Evolutionary conservation across 2,797 vertebrate species (phyloP), one percentile per base, ranked within the genome.

Genomic region (Scyliorhinus canicula): DNA sequence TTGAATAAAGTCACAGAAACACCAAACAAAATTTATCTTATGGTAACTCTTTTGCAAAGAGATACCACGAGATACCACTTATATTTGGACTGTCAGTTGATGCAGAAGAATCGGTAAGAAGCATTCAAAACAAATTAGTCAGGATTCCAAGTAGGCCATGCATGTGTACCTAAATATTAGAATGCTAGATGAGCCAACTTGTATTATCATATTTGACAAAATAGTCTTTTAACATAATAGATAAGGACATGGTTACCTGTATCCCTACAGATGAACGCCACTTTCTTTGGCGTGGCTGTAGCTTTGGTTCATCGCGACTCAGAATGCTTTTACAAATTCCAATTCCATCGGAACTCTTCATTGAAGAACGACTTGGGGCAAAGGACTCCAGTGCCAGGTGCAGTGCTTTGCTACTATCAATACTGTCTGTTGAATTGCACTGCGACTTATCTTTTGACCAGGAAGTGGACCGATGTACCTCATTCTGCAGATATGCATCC

Each of bases 201-300:
- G 4, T 91, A n/a, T 21, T 21, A 12, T 44, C n/a, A 11, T 21
- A 91, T 65, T 91, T n/a, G 21, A 12, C 31, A 74, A 74, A 74
- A 35, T 74, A 74, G 6, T 1, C 28, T 82, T 82, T 47, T 47
- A 82, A 50, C 28, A 8, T 21, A 63, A 40, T 40, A 91, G n/a
- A 28, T 65, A 6, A 12, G 19, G n/a, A 12, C 0, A 21, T 63
- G 86, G 97, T 96, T 96, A 99, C 99, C 98, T 99, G 99, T 95
- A 99, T 98, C 0, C 99, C 99, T 14, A 99, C 99, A 96, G 99
- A 99, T 0, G 99, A 98, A 71, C 99, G 98, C 99, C 99, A 99
- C 96, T 99, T 99, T 40, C 97, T 95, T 96, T 98, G 96, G 96
- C 98, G 95, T 95, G 98, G 97, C 57, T 99, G 98, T 95, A 98